Evolutionary conservation across 2,797 vertebrate species (phyloP), one percentile per base, ranked within the genome.

Genomic region (Enoplosus armatus): DNA sequence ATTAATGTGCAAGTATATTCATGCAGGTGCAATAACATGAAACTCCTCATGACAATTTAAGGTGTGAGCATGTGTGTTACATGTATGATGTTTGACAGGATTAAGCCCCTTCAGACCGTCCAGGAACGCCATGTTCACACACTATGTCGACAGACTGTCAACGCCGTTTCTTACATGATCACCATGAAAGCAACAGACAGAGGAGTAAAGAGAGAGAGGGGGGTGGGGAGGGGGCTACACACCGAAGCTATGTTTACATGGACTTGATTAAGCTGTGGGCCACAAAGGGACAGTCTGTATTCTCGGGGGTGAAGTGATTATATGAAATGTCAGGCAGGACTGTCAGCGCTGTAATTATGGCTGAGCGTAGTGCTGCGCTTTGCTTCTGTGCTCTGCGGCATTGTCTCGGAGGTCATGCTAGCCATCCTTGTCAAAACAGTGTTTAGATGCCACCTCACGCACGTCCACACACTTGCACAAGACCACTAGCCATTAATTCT

Each of bases 251-350:
- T 91, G 91, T 93, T 91, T 90, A 91, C 91, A 91, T 47, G 65
- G 62, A 81, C 79, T 66, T 83, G 88, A 93, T 94, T 89, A 91
- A 90, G 89, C 85, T 43, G 53, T 39, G 73, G 82, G 60, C 84
- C 80, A 86, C 90, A 82, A 84, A 89, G 75, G 84, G 84, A 86
- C 85, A 72, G 80, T 87, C 41, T 72, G 82, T 83, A 73, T 88
- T 83, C 87, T 80, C 79, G 9, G 65, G 79, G 77, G 82, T 51
- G 88, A 76, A 65, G 86, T 85, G 87, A 90, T 93, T 88, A 80
- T 89, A 87, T 85, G 89, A 93, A 93, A 93, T 88, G 90, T 87
- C 89, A 89, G 85, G 73, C 83, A 77, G 80, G 87, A 89, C 80
- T 83, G 83, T 86, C 86, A 69, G 84, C 20, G 43, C 67, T 79